Conservation (phyloP, 2,113 vertebrate species). For the Thalassarche chlororhynchos region DNA sequence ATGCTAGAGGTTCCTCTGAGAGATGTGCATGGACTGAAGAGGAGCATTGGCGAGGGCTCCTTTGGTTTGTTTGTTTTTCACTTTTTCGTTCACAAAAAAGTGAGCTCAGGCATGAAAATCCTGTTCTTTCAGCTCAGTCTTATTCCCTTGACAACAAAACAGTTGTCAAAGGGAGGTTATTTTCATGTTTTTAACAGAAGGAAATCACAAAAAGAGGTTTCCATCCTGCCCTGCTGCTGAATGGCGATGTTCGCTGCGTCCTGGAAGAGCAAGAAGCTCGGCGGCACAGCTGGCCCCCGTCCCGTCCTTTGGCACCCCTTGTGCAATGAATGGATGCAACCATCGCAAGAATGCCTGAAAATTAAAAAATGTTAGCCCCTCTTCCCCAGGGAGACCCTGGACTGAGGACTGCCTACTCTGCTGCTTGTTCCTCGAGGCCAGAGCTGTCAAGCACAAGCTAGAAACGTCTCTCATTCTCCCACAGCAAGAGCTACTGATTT, state of each 20-base stretch:
- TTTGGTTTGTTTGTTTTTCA: background rate
- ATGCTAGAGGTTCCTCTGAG: accelerated
- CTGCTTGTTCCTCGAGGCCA: background rate
- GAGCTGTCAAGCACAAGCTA: background rate
- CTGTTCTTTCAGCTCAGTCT: background rate
- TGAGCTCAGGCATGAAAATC: background rate
- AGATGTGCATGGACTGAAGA: background rate
- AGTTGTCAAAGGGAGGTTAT: background rate
- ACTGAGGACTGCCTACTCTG: background rate
- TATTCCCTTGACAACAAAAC: background rate
- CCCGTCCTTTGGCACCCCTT: background rate
- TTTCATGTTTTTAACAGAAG: background rate
- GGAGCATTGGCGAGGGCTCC: background rate
- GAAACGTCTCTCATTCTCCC: background rate
- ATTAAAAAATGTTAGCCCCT: no score
- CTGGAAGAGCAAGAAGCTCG: background rate
- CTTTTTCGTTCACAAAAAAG: background rate
- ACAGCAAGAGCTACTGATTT: background rate
- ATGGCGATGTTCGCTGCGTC: accelerated
- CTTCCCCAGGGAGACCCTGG: background rate
- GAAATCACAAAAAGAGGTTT: background rate
- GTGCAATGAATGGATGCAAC: background rate
- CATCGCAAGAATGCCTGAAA: background rate
- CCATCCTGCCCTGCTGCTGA: background rate
- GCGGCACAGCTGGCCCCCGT: background rate